phyloP scores from a whole-genome alignment of 2,113 vertebrate species.

The Elgaria multicarinata region DNA sequence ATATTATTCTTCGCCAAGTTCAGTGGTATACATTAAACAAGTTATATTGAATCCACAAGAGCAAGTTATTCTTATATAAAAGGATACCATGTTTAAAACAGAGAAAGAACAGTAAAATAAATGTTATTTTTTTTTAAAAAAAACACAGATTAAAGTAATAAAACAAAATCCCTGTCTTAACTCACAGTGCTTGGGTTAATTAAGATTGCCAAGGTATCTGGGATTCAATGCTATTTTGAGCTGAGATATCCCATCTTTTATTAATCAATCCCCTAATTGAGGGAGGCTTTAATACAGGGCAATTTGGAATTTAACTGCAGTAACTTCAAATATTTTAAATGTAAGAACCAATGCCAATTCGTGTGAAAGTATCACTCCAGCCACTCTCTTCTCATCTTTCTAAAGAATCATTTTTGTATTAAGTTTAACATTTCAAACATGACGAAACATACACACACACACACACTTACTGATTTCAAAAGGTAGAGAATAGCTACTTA shows the following conservation, averaged over 20 bases:
- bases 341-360: not conserved
- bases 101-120: not conserved
- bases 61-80: not conserved
- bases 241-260: not conserved
- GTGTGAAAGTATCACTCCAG: not conserved
- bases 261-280: not conserved
- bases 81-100: not conserved
- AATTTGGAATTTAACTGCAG: not conserved
- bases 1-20: not conserved
- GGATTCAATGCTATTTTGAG: not conserved
- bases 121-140: too few relatives aligned
- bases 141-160: too few relatives aligned
- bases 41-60: not conserved
- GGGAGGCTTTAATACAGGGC: not conserved
- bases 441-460: too few relatives aligned
- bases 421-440: not conserved
- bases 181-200: too few relatives aligned
- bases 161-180: too few relatives aligned
- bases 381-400: not conserved
- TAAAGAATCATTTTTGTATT: not conserved
- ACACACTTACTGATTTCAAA: not conserved
- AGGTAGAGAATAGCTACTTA: not conserved
- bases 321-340: not conserved
- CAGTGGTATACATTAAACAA: not conserved
- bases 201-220: not conserved